Base-by-base conservation (phyloP, 2,113 vertebrate species). In the Myanophis thanlyinensis region DNA sequence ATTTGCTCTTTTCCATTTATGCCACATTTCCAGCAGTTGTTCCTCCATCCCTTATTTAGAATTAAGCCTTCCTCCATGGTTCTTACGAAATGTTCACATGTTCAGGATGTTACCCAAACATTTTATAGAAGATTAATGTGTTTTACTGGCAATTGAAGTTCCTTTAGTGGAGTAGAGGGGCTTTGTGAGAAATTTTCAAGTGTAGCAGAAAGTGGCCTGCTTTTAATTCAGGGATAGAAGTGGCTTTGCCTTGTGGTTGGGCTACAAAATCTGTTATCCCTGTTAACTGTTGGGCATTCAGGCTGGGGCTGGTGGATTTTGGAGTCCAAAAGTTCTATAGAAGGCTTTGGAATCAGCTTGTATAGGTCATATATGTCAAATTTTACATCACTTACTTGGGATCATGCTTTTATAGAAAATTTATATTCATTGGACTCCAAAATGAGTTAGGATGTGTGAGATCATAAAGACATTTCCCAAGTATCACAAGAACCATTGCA, bases 71-170 rank as follows among this genome's bases (percentile, higher is more conserved):
- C 23, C 7, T 1, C 1, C 4, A 3, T 85, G 51, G 91, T 92
- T 59, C 52, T 84, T 30, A 2, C 90, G 2, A 91, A 27, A 87
- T 0, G 0, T 62, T 30, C 44, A 54, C 1, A 44, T 88, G 93
- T 85, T 88, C 93, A 91, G 85, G 47, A 53, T 92, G 56, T 22
- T 49, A 85, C 80, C 53, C 84, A 92, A 88, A 93, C 4, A 13
- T 92, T 52, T 88, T 10, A 7, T 40, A 48, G 1, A 3, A 87
- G 89, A 15, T 88, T 88, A 87, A 49, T n/a, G 13, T 51, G 35
- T 5, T 59, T 0, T 23, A n/a, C 80, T 9, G 49, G 22, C 90
- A 91, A 35, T 85, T 94, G 3, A 52, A 23, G 87, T 22, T 80
- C 44, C 7, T 80, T 80, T 44, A 80, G 7, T 80, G 73, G 73